These are phyloP conservation scores for Trematomus loennbergii DNA, from an alignment of 2,113 vertebrate genomes.

Conservation along the genomic window DNA sequence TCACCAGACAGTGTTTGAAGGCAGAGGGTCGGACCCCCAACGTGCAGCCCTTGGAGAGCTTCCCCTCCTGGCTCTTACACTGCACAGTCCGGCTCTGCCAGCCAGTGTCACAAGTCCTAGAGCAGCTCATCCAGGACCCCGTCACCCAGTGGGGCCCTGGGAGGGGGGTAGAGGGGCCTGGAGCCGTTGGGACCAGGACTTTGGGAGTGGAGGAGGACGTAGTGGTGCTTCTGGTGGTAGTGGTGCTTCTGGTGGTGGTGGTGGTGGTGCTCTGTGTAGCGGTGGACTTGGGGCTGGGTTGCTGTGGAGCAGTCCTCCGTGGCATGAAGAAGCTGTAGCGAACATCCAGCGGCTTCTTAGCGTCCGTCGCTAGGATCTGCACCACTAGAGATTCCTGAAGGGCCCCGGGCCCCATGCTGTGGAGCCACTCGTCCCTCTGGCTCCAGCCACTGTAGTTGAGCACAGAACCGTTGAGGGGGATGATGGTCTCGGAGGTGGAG, in stretches of 20 bases:
- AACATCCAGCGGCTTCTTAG: constrained; percentile 90
- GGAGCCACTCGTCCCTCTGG: constrained; percentile 92
- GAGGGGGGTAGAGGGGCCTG: constrained; percentile 46
- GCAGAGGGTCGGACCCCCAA: constrained; percentile 90
- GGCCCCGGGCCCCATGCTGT: constrained; percentile 93
- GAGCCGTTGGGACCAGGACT: constrained; percentile 53
- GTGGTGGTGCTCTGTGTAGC: constrained; percentile 29
- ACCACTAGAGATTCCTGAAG: constrained; percentile 89
- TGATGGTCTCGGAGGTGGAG: constrained; percentile 95
- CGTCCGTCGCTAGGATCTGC: constrained; percentile 95
- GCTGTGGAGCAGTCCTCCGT: constrained; percentile 76
- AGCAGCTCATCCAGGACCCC: constrained; percentile 93
- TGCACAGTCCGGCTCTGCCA: constrained; percentile 99
- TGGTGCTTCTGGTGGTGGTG: constrained; percentile 9
- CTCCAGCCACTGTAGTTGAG: constrained; percentile 99
- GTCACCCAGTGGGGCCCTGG: constrained; percentile 90
- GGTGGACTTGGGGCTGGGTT: constrained; percentile 22
- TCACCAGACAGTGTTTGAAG: constrained; percentile 94
- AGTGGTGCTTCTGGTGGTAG: constrained; percentile 47
- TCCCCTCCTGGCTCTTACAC: constrained; percentile 90
- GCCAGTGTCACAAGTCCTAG: constrained; percentile 95
- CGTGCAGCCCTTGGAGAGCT: constrained; percentile 91
- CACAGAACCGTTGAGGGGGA: constrained; percentile 93
- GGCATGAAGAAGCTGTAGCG: constrained; percentile 97
- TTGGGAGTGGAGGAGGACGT: constrained; percentile 72